Evolutionary conservation across 2,113 vertebrate species (phyloP), one percentile per base, ranked within the genome.

Genomic region (Corythornis madagascariensis): DNA sequence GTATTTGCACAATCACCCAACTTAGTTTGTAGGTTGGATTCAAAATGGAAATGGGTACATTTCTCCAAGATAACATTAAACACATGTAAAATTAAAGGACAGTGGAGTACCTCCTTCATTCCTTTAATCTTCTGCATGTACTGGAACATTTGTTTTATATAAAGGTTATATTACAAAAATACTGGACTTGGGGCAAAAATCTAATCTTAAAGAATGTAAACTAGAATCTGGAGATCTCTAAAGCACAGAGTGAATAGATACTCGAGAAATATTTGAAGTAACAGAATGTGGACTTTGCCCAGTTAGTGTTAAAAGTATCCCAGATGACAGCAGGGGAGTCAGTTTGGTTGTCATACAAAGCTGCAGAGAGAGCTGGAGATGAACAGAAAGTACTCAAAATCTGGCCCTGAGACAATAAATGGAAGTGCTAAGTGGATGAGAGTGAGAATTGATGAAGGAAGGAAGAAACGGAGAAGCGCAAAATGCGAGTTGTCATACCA

Each of bases 71-170:
- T 93, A 93, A 93, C 57, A 76, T 95, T 95, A 94, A 89, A 94
- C 67, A 59, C 52, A 83, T 69, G 82, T 60, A 95, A 95, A 97
- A 96, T 95, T 95, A 93, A 83, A 92, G 77, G 57, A 50, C 73
- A 90, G 67, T 10, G 1, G 28, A 90, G 35, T 83, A 90, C 65
- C 40, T 91, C 47, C 42, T 84, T 95, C 40, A 84, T 96, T 91
- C 52, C 90, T 94, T 91, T 92, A 90, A 65, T 97, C 72, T 94
- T 95, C 74, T 83, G 24, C 89, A 72, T 90, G 64, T 88, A 77
- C 91, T 90, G 65, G 47, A 96, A 91, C 85, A 92, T 95, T 95
- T 91, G 70, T 95, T 97, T 97, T 84, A 72, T 92, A 86, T 95
- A 94, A 97, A 95, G 73, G 53, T 95, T 96, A 70, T 88, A 83